phyloP scores from a whole-genome alignment of 2,888 invertebrate genomes.

The Dinocampus coccinellae region DNA sequence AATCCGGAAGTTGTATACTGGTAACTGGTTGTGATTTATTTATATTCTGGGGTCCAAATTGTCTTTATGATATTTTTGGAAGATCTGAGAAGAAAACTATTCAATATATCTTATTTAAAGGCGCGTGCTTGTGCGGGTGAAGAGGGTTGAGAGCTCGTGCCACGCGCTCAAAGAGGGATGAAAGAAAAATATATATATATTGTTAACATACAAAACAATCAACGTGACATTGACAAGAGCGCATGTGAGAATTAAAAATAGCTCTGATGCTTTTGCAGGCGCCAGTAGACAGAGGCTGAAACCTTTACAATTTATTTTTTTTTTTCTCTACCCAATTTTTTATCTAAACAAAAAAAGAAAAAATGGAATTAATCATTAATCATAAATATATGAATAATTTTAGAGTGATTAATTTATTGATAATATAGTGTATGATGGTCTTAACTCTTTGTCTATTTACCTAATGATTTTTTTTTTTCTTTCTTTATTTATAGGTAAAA shows the following conservation, averaged over 20 bases:
- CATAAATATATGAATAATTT: background rate
- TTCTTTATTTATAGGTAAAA: background rate
- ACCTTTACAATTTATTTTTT: background rate
- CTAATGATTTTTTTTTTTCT: background rate
- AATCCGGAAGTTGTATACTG: no score
- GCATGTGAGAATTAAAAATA: background rate
- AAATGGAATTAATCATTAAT: background rate
- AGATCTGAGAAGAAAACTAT: background rate
- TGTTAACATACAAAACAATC: background rate
- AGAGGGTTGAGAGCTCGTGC: background rate
- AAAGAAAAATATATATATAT: background rate
- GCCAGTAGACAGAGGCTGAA: background rate
- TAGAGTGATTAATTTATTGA: background rate
- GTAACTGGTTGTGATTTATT: no score
- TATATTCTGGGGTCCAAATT: background rate
- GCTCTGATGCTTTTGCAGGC: conserved; percentile 4
- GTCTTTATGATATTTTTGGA: background rate
- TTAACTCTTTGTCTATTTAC: conserved; percentile 8
- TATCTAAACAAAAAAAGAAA: background rate
- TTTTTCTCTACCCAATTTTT: background rate
- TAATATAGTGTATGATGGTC: background rate
- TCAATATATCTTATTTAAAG: background rate
- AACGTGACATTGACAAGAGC: background rate
- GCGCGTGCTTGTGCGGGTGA: background rate
- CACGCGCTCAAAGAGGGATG: background rate